These are phyloP conservation scores for Microcebus jonahi DNA, from an alignment of 2,113 vertebrate species.

Conservation along the genomic window DNA sequence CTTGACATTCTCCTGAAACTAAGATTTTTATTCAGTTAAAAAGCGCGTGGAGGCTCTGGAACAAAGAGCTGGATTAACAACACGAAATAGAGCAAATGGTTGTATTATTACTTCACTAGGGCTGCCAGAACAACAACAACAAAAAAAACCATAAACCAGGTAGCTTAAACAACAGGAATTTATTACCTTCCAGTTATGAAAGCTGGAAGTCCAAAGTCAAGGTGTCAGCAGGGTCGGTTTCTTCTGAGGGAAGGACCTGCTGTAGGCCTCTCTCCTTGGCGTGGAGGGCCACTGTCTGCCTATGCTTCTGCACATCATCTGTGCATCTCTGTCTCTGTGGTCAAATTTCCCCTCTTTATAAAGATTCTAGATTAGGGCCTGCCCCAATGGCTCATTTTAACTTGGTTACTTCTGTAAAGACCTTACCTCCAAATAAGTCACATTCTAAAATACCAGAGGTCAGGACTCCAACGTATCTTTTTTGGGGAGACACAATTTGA, in stretches of 20 bases:
- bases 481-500: background rate
- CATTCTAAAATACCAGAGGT: background rate
- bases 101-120: background rate
- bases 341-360: background rate
- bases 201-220: background rate
- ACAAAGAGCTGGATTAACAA: background rate
- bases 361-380: background rate
- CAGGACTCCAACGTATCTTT: background rate
- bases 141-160: background rate
- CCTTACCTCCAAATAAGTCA: background rate
- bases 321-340: too few species aligned
- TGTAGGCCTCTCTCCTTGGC: background rate
- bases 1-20: background rate
- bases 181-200: background rate
- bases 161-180: background rate
- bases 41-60: background rate
- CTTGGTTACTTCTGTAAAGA: background rate
- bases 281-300: background rate
- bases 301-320: background rate
- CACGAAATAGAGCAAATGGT: background rate
- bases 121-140: background rate
- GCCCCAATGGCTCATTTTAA: background rate
- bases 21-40: background rate
- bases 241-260: background rate
- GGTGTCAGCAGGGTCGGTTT: background rate